phyloP scores from a whole-genome alignment of 1,140 invertebrate genomes.

The Eriosoma lanigerum region DNA sequence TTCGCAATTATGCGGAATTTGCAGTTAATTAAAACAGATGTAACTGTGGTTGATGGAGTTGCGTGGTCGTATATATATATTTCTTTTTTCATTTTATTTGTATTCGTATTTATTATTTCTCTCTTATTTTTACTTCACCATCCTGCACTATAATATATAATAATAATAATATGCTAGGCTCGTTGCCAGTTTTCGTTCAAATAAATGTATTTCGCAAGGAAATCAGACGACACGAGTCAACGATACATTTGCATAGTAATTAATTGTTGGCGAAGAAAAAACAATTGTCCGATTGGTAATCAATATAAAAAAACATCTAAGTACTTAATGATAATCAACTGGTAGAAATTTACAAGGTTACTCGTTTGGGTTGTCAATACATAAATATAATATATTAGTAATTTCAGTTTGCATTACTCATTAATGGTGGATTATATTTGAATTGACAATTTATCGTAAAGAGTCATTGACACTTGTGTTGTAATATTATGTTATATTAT shows the following conservation, averaged over 20 bases:
- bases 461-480: not conserved
- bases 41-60: constrained; percentile 20
- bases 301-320: not conserved
- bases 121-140: not conserved
- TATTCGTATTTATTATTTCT: not conserved
- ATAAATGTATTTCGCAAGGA: constrained; percentile 19
- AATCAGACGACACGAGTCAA: constrained; percentile 1
- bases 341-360: not conserved
- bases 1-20: constrained; percentile 1
- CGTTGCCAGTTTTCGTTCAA: constrained; percentile 27
- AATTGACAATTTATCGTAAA: not conserved
- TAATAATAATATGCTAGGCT: not conserved
- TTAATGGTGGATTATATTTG: not conserved
- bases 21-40: constrained; percentile 47
- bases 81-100: constrained; percentile 11
- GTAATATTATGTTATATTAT: no score
- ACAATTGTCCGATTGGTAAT: constrained; percentile 4
- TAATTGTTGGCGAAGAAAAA: constrained; percentile 1
- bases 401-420: no score
- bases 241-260: constrained; percentile 32
- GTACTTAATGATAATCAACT: constrained; percentile 4
- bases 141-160: not conserved
- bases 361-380: not conserved
- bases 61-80: constrained; percentile 21
- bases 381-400: no score